Conservation (phyloP, 1,140 invertebrate genomes). For the Achroia grisella region DNA sequence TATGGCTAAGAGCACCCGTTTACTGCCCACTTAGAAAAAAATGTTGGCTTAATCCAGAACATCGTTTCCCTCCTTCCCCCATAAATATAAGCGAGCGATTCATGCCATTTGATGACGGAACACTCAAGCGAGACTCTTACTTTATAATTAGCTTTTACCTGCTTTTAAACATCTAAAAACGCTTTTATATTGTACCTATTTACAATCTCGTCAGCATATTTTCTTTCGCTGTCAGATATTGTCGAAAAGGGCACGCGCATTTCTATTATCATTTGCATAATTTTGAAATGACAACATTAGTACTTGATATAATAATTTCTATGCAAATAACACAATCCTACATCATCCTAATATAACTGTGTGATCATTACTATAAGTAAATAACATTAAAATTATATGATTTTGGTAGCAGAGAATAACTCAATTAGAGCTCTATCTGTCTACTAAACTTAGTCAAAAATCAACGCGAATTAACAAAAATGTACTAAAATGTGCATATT, state of each 20-base stretch:
- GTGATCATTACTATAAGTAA: too few species aligned
- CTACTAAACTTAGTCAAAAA: too few species aligned
- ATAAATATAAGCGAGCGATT: constrained; percentile 59
- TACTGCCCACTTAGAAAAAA: constrained; percentile 66
- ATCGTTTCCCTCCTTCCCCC: constrained; percentile 37
- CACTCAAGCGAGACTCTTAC: constrained; percentile 21
- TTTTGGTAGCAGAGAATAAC: too few species aligned
- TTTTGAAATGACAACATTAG: constrained; percentile 28
- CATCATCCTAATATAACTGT: constrained; percentile 10
- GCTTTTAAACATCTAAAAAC: constrained; percentile 1
- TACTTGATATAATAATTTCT: constrained; percentile 33
- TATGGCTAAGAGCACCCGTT: constrained; percentile 54
- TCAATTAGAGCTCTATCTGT: too few species aligned
- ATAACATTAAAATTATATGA: too few species aligned
- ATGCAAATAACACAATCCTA: constrained; percentile 24
- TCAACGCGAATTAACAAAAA: too few species aligned
- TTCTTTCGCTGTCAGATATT: constrained; percentile 19
- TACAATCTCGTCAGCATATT: constrained; percentile 16
- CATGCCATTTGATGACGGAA: constrained; percentile 43
- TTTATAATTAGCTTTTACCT: constrained; percentile 36
- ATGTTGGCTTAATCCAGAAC: constrained; percentile 67
- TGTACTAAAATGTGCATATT: too few species aligned
- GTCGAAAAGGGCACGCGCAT: constrained; percentile 18
- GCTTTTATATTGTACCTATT: constrained; percentile 11
- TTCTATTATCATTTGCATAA: constrained; percentile 30